Percentiles rank a stretch among this genome's conserved stretches.
These are phyloP conservation scores for Megalopta genalis DNA, from an alignment of 1,140 invertebrate genomes.

Conservation along the genomic window DNA sequence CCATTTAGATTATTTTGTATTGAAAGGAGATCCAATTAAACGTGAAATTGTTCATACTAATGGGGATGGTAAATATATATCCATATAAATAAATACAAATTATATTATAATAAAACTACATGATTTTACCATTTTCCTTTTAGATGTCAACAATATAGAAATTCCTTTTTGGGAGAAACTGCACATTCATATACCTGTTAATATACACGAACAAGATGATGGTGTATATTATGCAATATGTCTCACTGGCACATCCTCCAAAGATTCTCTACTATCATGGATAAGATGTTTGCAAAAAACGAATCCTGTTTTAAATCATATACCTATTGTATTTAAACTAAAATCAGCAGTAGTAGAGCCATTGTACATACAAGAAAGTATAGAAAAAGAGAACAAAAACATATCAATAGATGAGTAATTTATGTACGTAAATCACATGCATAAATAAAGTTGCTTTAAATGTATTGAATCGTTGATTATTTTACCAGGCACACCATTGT, in stretches of 20 bases:
- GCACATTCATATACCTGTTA: constrained; percentile 77
- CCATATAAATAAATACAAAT: neutral
- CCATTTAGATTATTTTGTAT: constrained; percentile 91
- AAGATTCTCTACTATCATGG: constrained; percentile 96
- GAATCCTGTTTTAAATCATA: constrained; percentile 87
- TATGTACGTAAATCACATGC: neutral
- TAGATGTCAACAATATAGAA: constrained; percentile 85
- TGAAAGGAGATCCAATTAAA: constrained; percentile 84
- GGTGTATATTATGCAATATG: constrained; percentile 93
- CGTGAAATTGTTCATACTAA: constrained; percentile 63
- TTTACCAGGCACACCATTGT: neutral
- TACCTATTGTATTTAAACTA: constrained; percentile 89
- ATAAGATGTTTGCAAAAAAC: constrained; percentile 90
- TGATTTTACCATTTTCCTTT: constrained; percentile 68
- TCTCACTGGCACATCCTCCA: constrained; percentile 93
- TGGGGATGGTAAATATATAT: constrained; percentile 84
- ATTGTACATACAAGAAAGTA: neutral
- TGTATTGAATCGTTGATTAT: neutral
- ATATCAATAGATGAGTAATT: neutral
- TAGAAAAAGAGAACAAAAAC: neutral
- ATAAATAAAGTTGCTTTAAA: neutral
- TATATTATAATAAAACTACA: constrained; percentile 1
- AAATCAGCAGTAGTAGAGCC: neutral
- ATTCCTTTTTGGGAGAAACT: constrained; percentile 81
- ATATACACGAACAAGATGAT: constrained; percentile 95